phyloP scores from a whole-genome alignment of 2,113 vertebrate genomes.

The Toxotes jaculatrix region DNA sequence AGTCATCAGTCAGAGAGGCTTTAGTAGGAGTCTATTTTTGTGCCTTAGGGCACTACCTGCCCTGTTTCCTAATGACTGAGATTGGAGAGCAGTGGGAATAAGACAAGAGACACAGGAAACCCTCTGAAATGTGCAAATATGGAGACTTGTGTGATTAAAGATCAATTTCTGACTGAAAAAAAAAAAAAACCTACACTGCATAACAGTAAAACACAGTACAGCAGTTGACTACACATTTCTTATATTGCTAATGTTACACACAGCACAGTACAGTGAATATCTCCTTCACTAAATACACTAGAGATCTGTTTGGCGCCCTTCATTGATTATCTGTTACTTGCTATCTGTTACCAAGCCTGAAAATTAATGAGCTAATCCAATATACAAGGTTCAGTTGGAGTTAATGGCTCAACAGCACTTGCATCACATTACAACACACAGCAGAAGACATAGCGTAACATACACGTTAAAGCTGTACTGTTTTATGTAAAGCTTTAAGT shows the following conservation, averaged over 20 bases:
- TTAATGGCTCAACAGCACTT: constrained; percentile 39
- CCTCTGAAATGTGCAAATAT: constrained; percentile 2
- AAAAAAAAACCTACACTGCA: background rate
- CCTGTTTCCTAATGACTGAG: constrained; percentile 32
- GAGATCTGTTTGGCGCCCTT: constrained; percentile 22
- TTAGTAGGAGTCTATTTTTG: constrained; percentile 27
- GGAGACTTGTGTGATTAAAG: constrained; percentile 22
- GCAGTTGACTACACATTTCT: background rate
- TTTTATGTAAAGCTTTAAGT: constrained; percentile 12
- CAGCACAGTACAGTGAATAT: background rate
- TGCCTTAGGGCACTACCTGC: constrained; percentile 9
- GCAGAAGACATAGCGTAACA: constrained; percentile 29
- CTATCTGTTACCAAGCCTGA: constrained; percentile 46
- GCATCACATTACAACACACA: constrained; percentile 50
- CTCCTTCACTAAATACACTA: constrained; percentile 19
- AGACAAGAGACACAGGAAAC: background rate
- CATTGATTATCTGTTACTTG: constrained; percentile 51
- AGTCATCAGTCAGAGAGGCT: constrained; percentile 36
- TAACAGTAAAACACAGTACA: background rate
- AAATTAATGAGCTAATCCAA: constrained; percentile 53
- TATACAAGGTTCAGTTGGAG: constrained; percentile 38
- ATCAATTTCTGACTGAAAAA: constrained; percentile 13
- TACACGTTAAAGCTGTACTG: constrained; percentile 2
- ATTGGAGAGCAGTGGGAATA: constrained; percentile 10
- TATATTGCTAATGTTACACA: background rate